These are phyloP conservation scores for Diplosoma virens DNA, from an alignment of 23 tunicate genomes.

Conservation along the genomic window DNA sequence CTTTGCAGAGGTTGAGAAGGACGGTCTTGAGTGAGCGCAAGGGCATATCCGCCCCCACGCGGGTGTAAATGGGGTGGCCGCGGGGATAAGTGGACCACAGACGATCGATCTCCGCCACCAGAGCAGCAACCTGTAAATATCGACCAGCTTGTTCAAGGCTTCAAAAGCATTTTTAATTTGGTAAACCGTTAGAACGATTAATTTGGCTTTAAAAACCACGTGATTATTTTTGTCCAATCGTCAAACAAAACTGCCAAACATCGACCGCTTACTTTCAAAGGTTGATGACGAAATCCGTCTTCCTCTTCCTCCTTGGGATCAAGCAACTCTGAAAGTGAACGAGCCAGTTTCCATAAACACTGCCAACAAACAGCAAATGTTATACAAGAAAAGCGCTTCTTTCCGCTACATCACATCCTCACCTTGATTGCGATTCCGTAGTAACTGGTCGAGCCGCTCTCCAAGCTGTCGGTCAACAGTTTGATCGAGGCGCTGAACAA, in stretches of 20 bases:
- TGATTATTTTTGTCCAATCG: too few species aligned
- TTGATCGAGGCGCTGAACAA: conserved; percentile 20
- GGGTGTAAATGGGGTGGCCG: conserved; percentile 17
- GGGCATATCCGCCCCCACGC: conserved; percentile 23
- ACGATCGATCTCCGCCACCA: conserved; percentile 28
- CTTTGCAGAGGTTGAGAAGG: conserved; percentile 27
- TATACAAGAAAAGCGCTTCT: background rate
- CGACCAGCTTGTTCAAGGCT: too few species aligned
- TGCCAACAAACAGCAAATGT: background rate
- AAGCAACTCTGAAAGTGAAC: background rate
- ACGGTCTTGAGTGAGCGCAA: conserved; percentile 35
- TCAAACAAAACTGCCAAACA: too few species aligned
- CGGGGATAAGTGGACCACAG: conserved; percentile 30
- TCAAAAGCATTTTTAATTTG: too few species aligned
- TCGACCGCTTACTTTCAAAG: background rate
- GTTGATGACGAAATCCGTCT: conserved; percentile 14
- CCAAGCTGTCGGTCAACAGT: conserved; percentile 33
- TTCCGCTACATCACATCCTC: background rate
- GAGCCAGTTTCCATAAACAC: conserved; percentile 31
- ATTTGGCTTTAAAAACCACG: too few species aligned
- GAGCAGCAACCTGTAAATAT: conserved; percentile 18
- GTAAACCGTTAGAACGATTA: too few species aligned
- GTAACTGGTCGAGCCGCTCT: conserved; percentile 21
- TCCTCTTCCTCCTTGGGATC: background rate
- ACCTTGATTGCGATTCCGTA: conserved; percentile 29